phyloP scores from a whole-genome alignment of 2,797 vertebrate genomes.

The Mus spretus region DNA sequence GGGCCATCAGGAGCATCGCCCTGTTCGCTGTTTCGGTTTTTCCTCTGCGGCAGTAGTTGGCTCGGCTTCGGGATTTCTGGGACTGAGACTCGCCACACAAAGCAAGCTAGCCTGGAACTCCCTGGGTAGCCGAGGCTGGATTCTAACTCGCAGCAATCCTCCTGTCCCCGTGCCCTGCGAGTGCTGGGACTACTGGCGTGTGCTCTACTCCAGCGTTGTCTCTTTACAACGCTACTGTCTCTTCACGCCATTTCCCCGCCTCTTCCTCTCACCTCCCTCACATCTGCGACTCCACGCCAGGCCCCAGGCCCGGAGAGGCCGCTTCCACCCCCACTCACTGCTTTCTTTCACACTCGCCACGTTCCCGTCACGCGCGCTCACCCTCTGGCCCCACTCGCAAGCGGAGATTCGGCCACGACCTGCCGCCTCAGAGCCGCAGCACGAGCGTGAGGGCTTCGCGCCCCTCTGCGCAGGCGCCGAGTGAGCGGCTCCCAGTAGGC shows the following conservation, averaged over 20 bases:
- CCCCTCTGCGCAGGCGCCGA: background rate
- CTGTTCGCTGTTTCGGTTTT: background rate
- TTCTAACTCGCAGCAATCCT: background rate
- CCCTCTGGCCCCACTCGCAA: background rate
- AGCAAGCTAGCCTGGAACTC: background rate
- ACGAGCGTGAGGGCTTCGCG: accelerated
- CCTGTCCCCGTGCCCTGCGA: background rate
- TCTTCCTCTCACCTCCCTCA: background rate
- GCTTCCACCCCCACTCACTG: background rate
- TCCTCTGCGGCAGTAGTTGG: background rate
- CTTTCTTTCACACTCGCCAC: background rate
- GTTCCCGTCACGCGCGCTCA: accelerated
- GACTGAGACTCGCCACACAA: background rate
- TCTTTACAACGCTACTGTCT: background rate
- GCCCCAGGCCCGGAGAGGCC: background rate
- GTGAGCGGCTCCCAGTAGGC: background rate
- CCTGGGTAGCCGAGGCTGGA: background rate
- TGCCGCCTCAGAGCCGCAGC: accelerated
- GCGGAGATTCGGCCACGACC: background rate
- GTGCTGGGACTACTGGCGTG: background rate
- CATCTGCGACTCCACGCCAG: background rate
- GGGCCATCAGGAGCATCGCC: background rate
- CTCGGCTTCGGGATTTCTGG: background rate
- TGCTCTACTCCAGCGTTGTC: background rate
- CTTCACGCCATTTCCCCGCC: background rate